Base-by-base conservation (phyloP, 2,797 vertebrate species). In the Sorex maritimensis region DNA sequence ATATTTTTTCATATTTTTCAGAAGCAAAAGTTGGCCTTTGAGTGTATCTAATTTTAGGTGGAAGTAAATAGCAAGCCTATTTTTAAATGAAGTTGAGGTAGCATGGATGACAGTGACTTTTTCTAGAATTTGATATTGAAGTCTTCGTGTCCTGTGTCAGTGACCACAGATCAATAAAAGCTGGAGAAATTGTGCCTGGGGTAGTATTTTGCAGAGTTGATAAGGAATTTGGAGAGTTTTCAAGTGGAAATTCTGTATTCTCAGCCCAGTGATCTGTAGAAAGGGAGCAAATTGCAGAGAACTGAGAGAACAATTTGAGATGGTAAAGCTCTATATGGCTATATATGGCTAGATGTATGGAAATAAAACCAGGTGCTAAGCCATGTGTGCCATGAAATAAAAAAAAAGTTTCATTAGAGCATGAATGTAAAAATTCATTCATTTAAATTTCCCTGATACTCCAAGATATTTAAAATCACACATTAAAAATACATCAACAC, bases 41-140 rank as follows among this genome's bases (percentile, higher is more conserved):
- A 69, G 26, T 89, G 15, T 26, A 15, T 90, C 58, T 81, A 65
- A 92, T 55, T 95, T 92, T 73, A 85, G 49, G 41, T 89, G 63
- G 46, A 86, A 81, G 55, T 78, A 49, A 92, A 82, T 61, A 65
- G 34, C 4, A 68, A 75, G 38, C 6, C 49, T 41, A 28, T 89
- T 87, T 87, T 13, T 65, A 95, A 90, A 44, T 87, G 82, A 83
- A 6, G 72, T 58, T 26, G 79, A 86, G 71, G 84, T 55, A 82
- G 74, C 24, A 28, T 55, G 44, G 49, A 71, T 26, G 67, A 49
- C 23, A 77, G 79, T 67, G 44, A 21, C n/a, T 61, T 93, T 85
- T 93, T 61, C 58, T 94, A 17, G 41, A 75, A 82, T 63, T 84
- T 91, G 84, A 80, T 77, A 71, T 83, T 94, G 68, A 95, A 75